Conservation (phyloP, 2,888 invertebrate genomes). For the Bugula neritina region DNA sequence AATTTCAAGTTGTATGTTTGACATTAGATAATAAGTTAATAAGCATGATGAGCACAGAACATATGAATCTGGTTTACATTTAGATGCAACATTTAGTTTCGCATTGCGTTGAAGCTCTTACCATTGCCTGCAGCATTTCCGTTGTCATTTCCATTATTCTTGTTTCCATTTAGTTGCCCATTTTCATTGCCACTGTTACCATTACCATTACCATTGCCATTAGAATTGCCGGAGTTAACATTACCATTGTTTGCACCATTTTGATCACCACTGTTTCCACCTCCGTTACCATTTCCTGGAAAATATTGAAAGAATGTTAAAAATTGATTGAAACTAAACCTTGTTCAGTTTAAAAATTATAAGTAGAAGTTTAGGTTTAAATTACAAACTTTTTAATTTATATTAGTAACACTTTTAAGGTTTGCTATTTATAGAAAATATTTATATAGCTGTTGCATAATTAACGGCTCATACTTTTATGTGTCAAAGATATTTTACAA, state of each 20-base stretch:
- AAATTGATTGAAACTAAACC: neutral
- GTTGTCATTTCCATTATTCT: constrained; percentile 25
- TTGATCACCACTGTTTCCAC: neutral
- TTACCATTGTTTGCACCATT: constrained; percentile 17
- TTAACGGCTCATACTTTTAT: too few species aligned
- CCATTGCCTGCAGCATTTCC: constrained; percentile 25
- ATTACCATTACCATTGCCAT: constrained; percentile 28
- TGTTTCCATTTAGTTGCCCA: constrained; percentile 23
- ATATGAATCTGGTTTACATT: too few species aligned
- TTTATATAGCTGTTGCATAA: too few species aligned
- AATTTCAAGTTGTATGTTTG: constrained; percentile 22
- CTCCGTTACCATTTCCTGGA: constrained; percentile 16
- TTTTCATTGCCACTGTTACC: constrained; percentile 26
- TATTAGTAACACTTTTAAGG: too few species aligned
- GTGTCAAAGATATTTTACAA: too few species aligned
- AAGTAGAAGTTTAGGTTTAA: too few species aligned
- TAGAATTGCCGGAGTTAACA: neutral
- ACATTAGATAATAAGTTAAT: neutral
- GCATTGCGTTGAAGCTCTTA: too few species aligned
- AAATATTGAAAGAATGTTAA: neutral
- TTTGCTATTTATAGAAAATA: too few species aligned
- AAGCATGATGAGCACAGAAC: neutral
- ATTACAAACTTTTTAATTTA: too few species aligned
- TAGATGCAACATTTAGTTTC: too few species aligned
- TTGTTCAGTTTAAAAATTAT: neutral